These are phyloP conservation scores for Ivindomyrus marchei DNA, from an alignment of 2,113 vertebrate genomes.

Conservation along the genomic window DNA sequence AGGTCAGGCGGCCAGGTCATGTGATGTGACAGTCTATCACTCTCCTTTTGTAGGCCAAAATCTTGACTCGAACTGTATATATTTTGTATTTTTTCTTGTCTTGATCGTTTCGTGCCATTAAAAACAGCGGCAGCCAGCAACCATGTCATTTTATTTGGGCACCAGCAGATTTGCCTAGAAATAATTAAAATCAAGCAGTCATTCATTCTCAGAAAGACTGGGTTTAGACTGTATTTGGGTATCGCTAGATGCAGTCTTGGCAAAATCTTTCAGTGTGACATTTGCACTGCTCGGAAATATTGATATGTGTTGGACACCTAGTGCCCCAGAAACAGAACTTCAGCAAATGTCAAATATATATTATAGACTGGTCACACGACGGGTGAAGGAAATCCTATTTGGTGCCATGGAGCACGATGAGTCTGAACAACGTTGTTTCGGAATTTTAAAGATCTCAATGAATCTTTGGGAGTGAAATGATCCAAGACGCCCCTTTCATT, in stretches of 20 bases:
- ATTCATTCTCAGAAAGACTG: neutral
- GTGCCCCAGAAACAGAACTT: neutral
- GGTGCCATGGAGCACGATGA: neutral
- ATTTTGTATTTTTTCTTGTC: neutral
- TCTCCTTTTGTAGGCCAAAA: neutral
- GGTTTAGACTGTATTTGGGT: neutral
- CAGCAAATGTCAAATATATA: neutral
- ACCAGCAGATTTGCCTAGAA: neutral
- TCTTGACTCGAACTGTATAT: neutral
- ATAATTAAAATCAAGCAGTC: neutral
- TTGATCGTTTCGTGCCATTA: neutral
- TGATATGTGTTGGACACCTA: neutral
- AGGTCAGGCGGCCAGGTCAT: neutral
- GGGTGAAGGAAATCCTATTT: neutral
- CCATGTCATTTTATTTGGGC: neutral
- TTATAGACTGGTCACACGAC: neutral
- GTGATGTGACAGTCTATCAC: neutral
- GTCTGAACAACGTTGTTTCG: neutral
- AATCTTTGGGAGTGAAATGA: neutral
- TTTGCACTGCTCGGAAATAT: neutral
- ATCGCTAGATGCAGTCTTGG: neutral
- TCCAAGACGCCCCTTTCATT: neutral
- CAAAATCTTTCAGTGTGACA: neutral
- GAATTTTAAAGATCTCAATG: slow-evolving; percentile 3
- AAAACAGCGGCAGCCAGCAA: neutral